Base-by-base conservation (phyloP, 2,113 vertebrate species). In the Eurypyga helias region DNA sequence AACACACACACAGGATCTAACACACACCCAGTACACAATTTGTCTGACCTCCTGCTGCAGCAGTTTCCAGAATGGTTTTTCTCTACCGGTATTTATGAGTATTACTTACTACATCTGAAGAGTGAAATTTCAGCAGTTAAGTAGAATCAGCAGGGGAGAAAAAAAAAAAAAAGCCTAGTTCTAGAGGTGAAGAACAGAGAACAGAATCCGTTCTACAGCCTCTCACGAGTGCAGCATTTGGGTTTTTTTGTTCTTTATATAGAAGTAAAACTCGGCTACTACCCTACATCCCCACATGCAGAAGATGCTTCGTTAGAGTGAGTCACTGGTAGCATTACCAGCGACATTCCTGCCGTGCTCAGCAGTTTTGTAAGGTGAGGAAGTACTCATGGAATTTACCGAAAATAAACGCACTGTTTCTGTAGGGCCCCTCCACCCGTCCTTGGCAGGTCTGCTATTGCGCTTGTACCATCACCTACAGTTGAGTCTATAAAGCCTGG, bases 1-100 rank as follows among this genome's bases (percentile, higher is more conserved):
- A 45, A 57, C 20, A 6, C 4, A n/a, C 13, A 36, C 70, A 46
- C 29, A 41, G 41, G 41, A 41, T 41, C 41, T 41, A 41, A 41
- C 41, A 12, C 12, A 2, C 26, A 5, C 25, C 36, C 46, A 24
- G 9, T 1, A 24, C 2, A 0, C 0, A 25, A 72, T 23, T 4
- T 28, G n/a, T 19, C 41, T 55, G 31, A 67, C n/a, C 52, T 46
- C 1, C 77, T 23, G 36, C 51, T 72, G 65, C 72, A 71, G 49
- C 33, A 65, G 28, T 4, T 41, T 78, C 60, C 46, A 73, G 60
- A 61, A 70, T 8, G 36, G 2, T 8, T 85, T 57, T 69, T 19
- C n/a, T 33, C 36, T 69, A 49, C 10, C 17, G 26, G 3, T 60
- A n/a, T 73, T 61, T 36, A 21, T 8, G 33, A 67, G 3, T 29